Conservation (phyloP, 2,797 vertebrate species). For the Phoebastria nigripes region DNA sequence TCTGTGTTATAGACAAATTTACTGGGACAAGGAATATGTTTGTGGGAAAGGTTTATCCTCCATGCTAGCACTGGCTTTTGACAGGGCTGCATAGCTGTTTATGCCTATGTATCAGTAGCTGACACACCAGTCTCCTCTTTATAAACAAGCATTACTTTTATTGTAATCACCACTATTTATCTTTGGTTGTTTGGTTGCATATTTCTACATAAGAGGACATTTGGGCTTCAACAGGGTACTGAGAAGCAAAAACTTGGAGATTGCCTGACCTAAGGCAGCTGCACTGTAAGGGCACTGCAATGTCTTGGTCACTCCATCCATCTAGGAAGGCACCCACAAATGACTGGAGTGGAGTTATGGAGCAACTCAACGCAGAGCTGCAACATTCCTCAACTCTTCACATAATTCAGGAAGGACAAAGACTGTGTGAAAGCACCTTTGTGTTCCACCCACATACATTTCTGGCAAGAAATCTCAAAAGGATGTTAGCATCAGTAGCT, state of each 20-base stretch:
- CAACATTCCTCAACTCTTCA: background rate
- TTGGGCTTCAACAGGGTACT: background rate
- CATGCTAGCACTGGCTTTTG: background rate
- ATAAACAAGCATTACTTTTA: background rate
- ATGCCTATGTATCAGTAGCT: background rate
- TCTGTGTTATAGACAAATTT: background rate
- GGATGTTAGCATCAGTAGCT: background rate
- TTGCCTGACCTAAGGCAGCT: background rate
- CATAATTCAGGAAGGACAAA: background rate
- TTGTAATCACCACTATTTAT: background rate
- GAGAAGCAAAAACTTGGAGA: background rate
- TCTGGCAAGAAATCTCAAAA: background rate
- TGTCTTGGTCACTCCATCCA: background rate
- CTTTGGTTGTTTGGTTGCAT: background rate
- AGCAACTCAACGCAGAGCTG: background rate
- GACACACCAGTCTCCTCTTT: background rate
- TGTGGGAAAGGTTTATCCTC: background rate
- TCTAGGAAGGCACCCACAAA: background rate
- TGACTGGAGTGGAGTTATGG: background rate
- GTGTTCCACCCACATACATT: background rate
- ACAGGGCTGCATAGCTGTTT: background rate
- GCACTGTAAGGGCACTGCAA: background rate
- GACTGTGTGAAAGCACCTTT: background rate
- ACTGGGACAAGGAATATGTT: background rate
- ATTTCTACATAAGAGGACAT: background rate